Conservation (phyloP, 2,113 vertebrate genomes). For the Strigops habroptila region DNA sequence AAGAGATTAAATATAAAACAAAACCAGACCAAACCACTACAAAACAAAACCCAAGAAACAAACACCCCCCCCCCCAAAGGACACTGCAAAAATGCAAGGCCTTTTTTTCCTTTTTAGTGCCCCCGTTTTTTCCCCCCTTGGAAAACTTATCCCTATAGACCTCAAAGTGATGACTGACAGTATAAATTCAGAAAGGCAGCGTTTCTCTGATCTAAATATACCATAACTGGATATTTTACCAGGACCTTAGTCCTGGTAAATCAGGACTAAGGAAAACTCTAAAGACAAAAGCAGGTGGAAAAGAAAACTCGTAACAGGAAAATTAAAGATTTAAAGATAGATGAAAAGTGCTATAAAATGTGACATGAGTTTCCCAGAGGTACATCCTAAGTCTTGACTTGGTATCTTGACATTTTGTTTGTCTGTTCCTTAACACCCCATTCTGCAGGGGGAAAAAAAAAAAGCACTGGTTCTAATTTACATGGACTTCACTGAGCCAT, state of each 20-base stretch:
- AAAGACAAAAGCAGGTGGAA: neutral
- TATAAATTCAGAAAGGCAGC: neutral
- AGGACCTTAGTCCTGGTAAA: no score
- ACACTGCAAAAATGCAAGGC: neutral
- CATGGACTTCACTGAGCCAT: neutral
- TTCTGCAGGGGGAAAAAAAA: neutral
- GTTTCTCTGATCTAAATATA: neutral
- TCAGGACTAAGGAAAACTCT: neutral
- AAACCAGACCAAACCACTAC: neutral
- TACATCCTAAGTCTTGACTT: neutral
- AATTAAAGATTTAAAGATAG: neutral
- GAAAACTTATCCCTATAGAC: neutral
- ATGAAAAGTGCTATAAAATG: neutral
- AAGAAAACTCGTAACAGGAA: neutral
- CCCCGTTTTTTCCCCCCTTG: neutral
- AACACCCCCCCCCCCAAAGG: neutral
- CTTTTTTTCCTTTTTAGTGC: neutral
- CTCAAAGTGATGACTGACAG: neutral
- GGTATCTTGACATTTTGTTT: neutral
- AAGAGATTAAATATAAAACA: neutral
- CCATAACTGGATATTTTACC: neutral
- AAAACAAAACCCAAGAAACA: neutral
- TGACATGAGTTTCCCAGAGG: neutral
- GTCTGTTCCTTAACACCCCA: neutral
- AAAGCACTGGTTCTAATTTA: neutral